A percentile compares a stretch with the other conserved stretches of the same genome.
phyloP scores from a whole-genome alignment of 2,113 vertebrate genomes.

The Perognathus longimembris region DNA sequence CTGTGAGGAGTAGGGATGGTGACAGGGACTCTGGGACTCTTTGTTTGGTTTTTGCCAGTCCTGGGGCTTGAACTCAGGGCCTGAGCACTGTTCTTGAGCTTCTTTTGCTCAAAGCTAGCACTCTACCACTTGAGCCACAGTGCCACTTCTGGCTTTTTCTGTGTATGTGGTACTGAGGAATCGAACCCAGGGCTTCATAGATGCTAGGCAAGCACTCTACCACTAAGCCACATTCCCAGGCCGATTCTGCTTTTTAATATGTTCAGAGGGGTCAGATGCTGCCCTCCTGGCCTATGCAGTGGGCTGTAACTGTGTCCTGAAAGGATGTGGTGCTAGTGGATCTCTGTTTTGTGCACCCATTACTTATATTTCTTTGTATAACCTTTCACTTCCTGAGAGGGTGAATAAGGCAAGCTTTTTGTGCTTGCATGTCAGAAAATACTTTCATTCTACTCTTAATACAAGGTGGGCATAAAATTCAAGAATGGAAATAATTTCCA shows the following conservation, averaged over 20 bases:
- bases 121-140: too few species aligned
- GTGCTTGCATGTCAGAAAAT: not conserved
- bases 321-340: not conserved
- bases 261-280: not conserved
- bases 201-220: too few species aligned
- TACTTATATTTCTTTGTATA: not conserved
- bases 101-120: too few species aligned
- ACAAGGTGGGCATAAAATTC: not conserved
- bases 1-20: rapidly evolving
- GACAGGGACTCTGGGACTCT: not conserved
- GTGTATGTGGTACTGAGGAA: too few species aligned
- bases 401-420: not conserved
- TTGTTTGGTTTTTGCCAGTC: too few species aligned
- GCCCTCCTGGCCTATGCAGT: not conserved
- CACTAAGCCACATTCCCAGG: too few species aligned
- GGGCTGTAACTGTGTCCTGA: not conserved
- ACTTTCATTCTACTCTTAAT: not conserved
- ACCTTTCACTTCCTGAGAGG: not conserved
- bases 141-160: too few species aligned
- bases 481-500: not conserved
- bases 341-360: not conserved
- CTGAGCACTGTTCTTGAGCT: too few species aligned
- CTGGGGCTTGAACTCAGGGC: too few species aligned
- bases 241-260: not conserved
- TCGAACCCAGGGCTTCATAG: too few species aligned